A percentile compares a stretch with the other conserved stretches of the same genome.
Conservation (phyloP, 2,888 invertebrate genomes). For the Noctua pronuba region DNA sequence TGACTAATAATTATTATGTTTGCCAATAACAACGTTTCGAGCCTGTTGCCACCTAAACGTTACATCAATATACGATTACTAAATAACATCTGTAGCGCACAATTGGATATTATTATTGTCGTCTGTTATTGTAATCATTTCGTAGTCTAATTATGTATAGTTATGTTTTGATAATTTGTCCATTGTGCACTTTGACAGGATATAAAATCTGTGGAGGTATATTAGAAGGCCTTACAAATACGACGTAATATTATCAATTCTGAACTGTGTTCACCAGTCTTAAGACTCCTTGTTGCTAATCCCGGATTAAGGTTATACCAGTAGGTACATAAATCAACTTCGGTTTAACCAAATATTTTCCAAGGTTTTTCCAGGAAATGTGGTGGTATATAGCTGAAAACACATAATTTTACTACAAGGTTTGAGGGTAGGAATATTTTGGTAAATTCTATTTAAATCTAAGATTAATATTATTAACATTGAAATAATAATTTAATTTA, state of each 20-base stretch:
- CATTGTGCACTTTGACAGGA: background rate
- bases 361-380: background rate
- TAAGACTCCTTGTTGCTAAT: background rate
- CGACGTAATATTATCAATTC: background rate
- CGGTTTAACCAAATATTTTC: background rate
- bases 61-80: conserved; percentile 16
- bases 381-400: background rate
- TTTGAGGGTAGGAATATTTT: background rate
- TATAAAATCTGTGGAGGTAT: background rate
- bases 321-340: background rate
- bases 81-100: conserved; percentile 33
- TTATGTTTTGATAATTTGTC: conserved; percentile 20
- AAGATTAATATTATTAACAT: background rate
- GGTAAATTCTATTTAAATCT: background rate
- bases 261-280: background rate
- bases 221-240: background rate
- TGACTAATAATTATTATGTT: conserved; percentile 20
- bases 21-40: conserved; percentile 20
- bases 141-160: conserved; percentile 3
- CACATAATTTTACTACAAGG: background rate
- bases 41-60: conserved; percentile 11
- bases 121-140: conserved; percentile 30
- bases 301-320: background rate
- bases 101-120: conserved; percentile 47
- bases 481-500: background rate